Percentiles rank a stretch among this genome's conserved stretches.
phyloP scores from a whole-genome alignment of 1,140 invertebrate genomes.

The Papilio helenus region DNA sequence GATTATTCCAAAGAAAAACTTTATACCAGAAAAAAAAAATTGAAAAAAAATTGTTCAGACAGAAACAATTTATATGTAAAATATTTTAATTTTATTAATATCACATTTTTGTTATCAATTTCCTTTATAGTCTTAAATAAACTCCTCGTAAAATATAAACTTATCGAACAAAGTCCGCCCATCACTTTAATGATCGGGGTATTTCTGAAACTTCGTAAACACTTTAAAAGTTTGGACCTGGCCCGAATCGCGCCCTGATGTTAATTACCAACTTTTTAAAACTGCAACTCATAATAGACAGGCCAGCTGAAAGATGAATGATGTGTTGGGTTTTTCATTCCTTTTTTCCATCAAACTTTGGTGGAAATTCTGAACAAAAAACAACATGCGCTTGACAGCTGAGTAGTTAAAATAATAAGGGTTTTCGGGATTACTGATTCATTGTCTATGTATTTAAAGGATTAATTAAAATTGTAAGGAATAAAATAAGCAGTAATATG shows the following conservation, averaged over 20 bases:
- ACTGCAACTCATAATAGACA: slow-evolving; percentile 82
- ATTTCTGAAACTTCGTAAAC: slow-evolving; percentile 74
- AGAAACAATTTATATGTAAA: neutral
- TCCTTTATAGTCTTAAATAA: slow-evolving; percentile 27
- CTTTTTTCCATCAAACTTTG: slow-evolving; percentile 69
- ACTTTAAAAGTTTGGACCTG: slow-evolving; percentile 76
- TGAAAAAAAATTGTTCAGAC: neutral
- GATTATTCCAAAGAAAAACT: no score
- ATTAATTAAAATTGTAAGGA: slow-evolving; percentile 15
- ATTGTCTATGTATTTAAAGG: slow-evolving; percentile 31
- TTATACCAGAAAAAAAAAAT: no score
- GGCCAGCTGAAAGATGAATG: slow-evolving; percentile 79
- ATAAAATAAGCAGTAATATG: neutral
- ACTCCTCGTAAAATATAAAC: slow-evolving; percentile 50
- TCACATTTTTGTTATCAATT: neutral
- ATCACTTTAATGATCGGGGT: slow-evolving; percentile 75
- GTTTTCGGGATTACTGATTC: slow-evolving; percentile 44
- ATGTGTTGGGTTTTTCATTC: slow-evolving; percentile 74
- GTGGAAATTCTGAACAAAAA: slow-evolving; percentile 65
- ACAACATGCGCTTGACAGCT: slow-evolving; percentile 66
- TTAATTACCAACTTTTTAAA: slow-evolving; percentile 82
- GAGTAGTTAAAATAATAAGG: slow-evolving; percentile 62
- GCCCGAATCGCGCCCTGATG: slow-evolving; percentile 64
- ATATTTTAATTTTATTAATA: no score
- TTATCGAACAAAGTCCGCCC: slow-evolving; percentile 58